Evolutionary conservation across 2,888 invertebrate species (phyloP), one percentile per base, ranked within the genome.

Genomic region (Plagiodera versicolora): DNA sequence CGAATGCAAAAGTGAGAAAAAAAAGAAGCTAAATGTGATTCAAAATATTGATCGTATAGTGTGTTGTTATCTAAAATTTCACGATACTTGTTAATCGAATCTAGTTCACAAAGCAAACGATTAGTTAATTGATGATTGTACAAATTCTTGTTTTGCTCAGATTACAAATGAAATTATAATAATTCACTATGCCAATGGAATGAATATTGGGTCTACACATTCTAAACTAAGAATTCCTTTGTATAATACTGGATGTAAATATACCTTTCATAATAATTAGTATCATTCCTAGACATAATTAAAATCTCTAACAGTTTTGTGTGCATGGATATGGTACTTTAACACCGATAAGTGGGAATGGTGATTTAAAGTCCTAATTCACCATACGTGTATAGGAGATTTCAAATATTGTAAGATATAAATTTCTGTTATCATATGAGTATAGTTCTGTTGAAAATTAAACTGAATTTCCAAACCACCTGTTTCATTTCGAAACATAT

Each of bases 221-320:
- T 52, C 24, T 2, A n/a, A 39, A 39, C 14, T 45, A 20, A 24
- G 11, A 55, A 9, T 11, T n/a, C 28, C 28, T 55, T 45, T 55
- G 46, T 55, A 55, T 32, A 44, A 49, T 30, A 35, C 48, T 20
- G 11, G 50, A 24, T 56, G 56, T 56, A 56, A 49, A 56, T 56
- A 56, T 16, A 49, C 20, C 39, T 39, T 16, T 18, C 28, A 14
- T 50, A 56, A 50, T 50, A 8, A n/a, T 14, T 4, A 17, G 6
- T 39, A 14, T 1, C 4, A 39, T n/a, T 8, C 1, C 14, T 39
- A 39, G 39, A 39, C 14, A 39, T 39, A 39, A 39, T 39, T 9
- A 39, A n/a, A 39, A 39, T 39, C 39, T 39, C 39, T 39, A n/a
- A 39, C n/a, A 39, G n/a, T 39, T 3, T 14, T 39, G 39, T 39